Percentiles rank a stretch among this genome's conserved stretches.
Conservation (phyloP, 2,888 invertebrate species). For the Spodoptera littoralis region DNA sequence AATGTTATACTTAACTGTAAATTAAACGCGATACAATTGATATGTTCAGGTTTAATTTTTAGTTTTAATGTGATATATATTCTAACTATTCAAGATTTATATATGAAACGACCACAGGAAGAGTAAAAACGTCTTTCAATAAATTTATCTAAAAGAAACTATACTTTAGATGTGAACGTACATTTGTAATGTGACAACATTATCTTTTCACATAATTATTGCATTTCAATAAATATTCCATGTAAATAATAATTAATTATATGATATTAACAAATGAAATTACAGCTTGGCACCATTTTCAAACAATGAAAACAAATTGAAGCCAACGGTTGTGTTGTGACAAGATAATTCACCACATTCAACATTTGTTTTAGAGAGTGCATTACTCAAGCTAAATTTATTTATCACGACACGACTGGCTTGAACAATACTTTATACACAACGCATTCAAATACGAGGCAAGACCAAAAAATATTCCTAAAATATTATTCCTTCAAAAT, state of each 20-base stretch:
- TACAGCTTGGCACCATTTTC: constrained; percentile 60
- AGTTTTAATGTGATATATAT: constrained; percentile 15
- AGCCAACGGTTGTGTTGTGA: constrained; percentile 51
- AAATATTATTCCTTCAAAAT: neutral
- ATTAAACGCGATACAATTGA: constrained; percentile 42
- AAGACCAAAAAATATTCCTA: constrained; percentile 7
- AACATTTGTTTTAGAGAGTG: constrained; percentile 59
- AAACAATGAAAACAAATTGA: constrained; percentile 46
- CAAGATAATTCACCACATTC: constrained; percentile 59
- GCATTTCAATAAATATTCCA: constrained; percentile 44
- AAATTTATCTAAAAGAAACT: constrained; percentile 36
- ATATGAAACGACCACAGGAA: no score
- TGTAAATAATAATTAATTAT: constrained; percentile 37
- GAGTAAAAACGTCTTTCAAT: no score
- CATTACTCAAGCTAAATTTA: constrained; percentile 64
- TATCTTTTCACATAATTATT: constrained; percentile 53
- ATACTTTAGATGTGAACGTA: constrained; percentile 56
- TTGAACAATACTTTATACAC: constrained; percentile 39
- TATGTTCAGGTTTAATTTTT: constrained; percentile 50
- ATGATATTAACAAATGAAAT: constrained; percentile 42
- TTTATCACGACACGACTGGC: constrained; percentile 49
- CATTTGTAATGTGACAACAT: constrained; percentile 60
- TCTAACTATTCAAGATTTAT: constrained; percentile 1
- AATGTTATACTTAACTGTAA: constrained; percentile 16
- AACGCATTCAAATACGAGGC: constrained; percentile 35